phyloP scores from a whole-genome alignment of 2,113 vertebrate genomes.

The Polypterus bichir region DNA sequence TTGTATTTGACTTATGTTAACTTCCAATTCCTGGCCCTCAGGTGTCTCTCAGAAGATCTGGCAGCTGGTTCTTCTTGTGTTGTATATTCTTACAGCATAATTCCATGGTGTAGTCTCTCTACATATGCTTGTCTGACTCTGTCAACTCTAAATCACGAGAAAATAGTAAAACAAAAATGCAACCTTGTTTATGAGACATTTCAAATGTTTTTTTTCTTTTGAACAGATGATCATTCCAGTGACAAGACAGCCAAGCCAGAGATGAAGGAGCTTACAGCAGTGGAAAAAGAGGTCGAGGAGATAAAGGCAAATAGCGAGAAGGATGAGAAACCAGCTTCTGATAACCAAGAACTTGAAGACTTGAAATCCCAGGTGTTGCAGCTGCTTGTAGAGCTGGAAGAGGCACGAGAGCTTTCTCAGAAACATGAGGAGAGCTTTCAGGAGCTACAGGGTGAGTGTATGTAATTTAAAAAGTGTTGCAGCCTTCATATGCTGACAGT shows the following conservation, averaged over 20 bases:
- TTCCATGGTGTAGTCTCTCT: too few relatives aligned
- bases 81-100: too few relatives aligned
- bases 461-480: neutral
- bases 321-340: constrained; percentile 43
- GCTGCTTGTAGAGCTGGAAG: constrained; percentile 64
- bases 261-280: constrained; percentile 42
- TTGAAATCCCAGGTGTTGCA: constrained; percentile 54
- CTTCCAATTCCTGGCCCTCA: too few relatives aligned
- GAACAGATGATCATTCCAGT: constrained; percentile 40
- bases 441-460: constrained; percentile 66
- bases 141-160: too few relatives aligned
- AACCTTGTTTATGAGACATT: neutral
- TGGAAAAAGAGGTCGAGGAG: constrained; percentile 39
- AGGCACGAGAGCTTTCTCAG: constrained; percentile 54
- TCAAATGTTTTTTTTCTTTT: neutral
- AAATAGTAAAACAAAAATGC: too few relatives aligned
- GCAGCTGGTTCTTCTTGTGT: too few relatives aligned
- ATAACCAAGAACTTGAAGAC: constrained; percentile 61
- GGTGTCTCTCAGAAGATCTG: too few relatives aligned
- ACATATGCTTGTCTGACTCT: too few relatives aligned
- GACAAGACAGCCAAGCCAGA: constrained; percentile 40
- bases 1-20: too few relatives aligned
- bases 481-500: too few relatives aligned
- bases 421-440: constrained; percentile 67
- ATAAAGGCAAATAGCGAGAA: constrained; percentile 23